Evolutionary conservation across 2,888 invertebrate genomes (phyloP), one percentile per base, ranked within the genome.

Genomic region (Tachystola acroxantha): DNA sequence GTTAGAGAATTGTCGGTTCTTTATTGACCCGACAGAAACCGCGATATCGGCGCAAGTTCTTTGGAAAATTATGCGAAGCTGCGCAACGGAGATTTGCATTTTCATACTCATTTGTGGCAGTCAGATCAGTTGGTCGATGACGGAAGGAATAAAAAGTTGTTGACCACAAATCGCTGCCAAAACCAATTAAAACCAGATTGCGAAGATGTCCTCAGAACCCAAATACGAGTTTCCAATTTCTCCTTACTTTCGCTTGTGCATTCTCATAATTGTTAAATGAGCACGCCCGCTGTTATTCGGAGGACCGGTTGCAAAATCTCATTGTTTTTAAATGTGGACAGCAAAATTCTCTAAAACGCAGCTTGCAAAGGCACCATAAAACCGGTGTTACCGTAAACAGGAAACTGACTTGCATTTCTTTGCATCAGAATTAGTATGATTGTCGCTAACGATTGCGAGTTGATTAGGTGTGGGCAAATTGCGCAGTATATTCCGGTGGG

Each of bases 211-310:
- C 16, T 16, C 16, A 16, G 6, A 4, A 16, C 16, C 6, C 16
- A 16, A 16, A 16, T 24, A 24, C 40, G 37, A 42, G 50, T 57
- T 54, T 68, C 63, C 52, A 70, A 67, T 75, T 74, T 75, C 75
- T 64, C 67, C 61, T 46, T 52, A 60, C 67, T 70, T 71, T 75
- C 74, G 64, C 69, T 50, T 57, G 53, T 45, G 44, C 47, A 51
- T 57, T 54, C 47, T 52, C 43, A 51, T 45, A 46, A 60, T 47
- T 54, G 60, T 55, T 68, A 64, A 53, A 45, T 57, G 55, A 37
- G n/a, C n/a, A n/a, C n/a, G 53, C 53, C 50, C 38, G 60, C 54
- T 44, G 54, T 47, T n/a, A n/a, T 19, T 19, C 6, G 3, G 6
- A 49, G 41, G 49, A 59, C 62, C 58, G 60, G 59, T 61, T 49